These are phyloP conservation scores for Artibeus jamaicensis DNA, from an alignment of 2,797 vertebrate species.

Conservation along the genomic window DNA sequence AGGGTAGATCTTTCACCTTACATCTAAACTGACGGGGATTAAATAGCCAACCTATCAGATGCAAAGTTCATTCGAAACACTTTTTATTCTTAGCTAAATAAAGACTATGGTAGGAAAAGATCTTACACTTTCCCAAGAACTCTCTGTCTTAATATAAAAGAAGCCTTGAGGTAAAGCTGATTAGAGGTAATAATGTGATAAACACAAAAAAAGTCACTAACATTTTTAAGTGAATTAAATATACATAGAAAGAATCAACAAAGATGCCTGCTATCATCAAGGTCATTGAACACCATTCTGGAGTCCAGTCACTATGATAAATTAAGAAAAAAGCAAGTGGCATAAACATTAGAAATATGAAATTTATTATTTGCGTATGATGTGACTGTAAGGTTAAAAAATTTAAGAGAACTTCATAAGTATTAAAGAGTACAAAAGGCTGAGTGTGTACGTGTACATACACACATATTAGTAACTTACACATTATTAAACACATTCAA, in stretches of 20 bases:
- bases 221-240: background rate
- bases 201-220: background rate
- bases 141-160: background rate
- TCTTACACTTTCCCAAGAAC: background rate
- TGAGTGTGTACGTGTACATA: background rate
- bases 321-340: background rate
- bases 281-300: background rate
- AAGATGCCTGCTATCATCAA: background rate
- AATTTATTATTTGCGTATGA: background rate
- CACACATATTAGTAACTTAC: background rate
- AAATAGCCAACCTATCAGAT: no score
- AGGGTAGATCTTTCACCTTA: background rate
- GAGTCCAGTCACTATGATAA: background rate
- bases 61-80: no score
- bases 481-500: background rate
- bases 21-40: background rate
- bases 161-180: background rate
- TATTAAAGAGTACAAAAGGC: background rate
- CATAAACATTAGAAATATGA: background rate
- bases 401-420: background rate
- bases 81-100: slow-evolving; percentile 18
- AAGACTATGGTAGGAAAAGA: background rate
- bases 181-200: background rate
- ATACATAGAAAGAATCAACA: background rate
- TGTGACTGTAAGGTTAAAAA: background rate